These are phyloP conservation scores for Melopsittacus undulatus DNA, from an alignment of 2,797 vertebrate genomes.

Conservation along the genomic window DNA sequence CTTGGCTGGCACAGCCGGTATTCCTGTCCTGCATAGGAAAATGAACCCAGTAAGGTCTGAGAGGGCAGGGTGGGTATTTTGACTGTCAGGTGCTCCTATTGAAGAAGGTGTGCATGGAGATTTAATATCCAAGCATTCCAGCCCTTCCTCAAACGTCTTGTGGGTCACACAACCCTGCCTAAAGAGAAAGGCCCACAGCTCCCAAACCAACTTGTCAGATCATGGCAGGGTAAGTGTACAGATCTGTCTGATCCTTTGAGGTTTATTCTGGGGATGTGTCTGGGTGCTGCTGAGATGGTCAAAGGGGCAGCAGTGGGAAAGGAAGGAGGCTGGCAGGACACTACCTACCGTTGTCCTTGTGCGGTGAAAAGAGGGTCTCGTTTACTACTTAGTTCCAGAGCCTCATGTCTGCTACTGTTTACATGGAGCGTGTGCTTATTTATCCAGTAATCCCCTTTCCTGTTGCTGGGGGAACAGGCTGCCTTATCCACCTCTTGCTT, in stretches of 20 bases:
- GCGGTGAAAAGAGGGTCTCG: rapidly evolving
- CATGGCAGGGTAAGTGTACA: background rate
- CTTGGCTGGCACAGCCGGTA: background rate
- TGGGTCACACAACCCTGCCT: background rate
- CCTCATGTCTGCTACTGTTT: background rate
- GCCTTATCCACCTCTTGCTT: background rate
- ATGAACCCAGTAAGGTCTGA: background rate
- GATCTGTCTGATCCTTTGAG: background rate
- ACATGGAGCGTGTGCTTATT: background rate
- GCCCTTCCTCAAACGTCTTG: background rate
- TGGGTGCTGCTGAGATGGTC: background rate
- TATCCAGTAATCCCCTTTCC: background rate
- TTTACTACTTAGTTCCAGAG: background rate
- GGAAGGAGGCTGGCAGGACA: background rate
- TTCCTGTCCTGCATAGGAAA: background rate
- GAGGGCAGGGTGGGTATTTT: background rate
- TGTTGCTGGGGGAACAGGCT: background rate
- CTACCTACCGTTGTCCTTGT: background rate
- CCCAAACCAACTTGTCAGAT: background rate
- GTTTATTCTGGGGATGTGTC: background rate
- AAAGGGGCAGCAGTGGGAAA: background rate
- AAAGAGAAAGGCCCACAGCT: background rate
- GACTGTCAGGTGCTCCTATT: background rate
- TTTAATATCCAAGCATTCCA: background rate
- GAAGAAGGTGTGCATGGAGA: background rate